phyloP scores from a whole-genome alignment of 2,888 invertebrate species.

The Miltochrista miniata region DNA sequence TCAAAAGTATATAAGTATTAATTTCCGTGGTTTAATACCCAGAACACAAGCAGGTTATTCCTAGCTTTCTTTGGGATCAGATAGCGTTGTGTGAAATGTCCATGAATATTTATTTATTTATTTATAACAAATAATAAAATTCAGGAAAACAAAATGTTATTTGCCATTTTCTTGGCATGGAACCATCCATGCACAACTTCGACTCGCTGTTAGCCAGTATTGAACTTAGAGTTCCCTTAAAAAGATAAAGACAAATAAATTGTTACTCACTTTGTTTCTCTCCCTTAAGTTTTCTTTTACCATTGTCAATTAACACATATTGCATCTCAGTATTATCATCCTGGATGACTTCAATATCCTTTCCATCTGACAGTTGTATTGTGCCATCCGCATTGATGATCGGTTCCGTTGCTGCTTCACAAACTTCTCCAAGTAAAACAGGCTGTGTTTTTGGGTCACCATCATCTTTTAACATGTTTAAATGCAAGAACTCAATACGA shows the following conservation, averaged over 20 bases:
- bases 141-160: too few relatives aligned
- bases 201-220: too few relatives aligned
- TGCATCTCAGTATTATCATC: constrained; percentile 49
- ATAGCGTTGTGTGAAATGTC: too few relatives aligned
- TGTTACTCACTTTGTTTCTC: constrained; percentile 19
- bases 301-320: constrained; percentile 53
- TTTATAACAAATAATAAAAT: too few relatives aligned
- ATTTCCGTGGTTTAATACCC: too few relatives aligned
- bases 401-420: constrained; percentile 46
- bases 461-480: constrained; percentile 62
- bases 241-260: background rate
- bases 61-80: too few relatives aligned
- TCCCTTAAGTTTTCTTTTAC: constrained; percentile 32
- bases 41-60: too few relatives aligned
- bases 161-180: too few relatives aligned
- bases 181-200: too few relatives aligned
- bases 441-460: constrained; percentile 51
- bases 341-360: constrained; percentile 10
- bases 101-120: too few relatives aligned
- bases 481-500: constrained; percentile 70
- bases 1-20: too few relatives aligned
- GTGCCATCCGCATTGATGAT: constrained; percentile 2
- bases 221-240: too few relatives aligned
- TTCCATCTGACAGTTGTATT: constrained; percentile 5
- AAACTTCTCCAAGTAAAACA: constrained; percentile 59